phyloP scores from a whole-genome alignment of 2,797 vertebrate species.

The Sciurus carolinensis region DNA sequence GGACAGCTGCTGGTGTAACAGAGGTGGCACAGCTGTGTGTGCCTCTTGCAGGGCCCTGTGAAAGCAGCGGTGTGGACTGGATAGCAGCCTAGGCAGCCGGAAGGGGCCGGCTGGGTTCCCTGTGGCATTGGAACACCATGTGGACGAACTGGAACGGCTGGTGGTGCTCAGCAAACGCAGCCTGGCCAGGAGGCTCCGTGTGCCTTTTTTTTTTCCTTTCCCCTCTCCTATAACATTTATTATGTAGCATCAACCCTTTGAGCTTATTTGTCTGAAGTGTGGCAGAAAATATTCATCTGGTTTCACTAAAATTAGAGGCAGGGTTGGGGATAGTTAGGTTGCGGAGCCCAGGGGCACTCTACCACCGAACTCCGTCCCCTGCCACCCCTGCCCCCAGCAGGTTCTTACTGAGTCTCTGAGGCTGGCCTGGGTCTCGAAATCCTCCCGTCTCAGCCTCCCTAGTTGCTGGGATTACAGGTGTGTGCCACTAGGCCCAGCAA shows the following conservation, averaged over 20 bases:
- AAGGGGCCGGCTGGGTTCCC: too few relatives aligned
- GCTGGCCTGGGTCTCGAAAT: too few relatives aligned
- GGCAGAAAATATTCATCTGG: background rate
- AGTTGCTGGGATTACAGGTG: too few relatives aligned
- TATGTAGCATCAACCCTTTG: background rate
- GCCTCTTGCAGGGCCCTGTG: fast-evolving
- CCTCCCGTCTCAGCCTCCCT: too few relatives aligned
- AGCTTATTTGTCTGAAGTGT: slow-evolving; percentile 32
- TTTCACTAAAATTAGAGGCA: background rate
- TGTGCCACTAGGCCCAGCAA: too few relatives aligned
- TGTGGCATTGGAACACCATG: background rate
- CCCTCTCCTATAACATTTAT: background rate
- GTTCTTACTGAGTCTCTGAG: too few relatives aligned
- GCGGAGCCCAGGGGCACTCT: too few relatives aligned
- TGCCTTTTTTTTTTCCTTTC: background rate
- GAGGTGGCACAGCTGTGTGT: background rate
- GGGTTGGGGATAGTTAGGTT: too few relatives aligned
- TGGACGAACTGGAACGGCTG: background rate
- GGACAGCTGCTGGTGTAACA: background rate
- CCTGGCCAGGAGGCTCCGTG: background rate
- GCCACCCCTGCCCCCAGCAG: too few relatives aligned
- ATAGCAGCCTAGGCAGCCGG: background rate
- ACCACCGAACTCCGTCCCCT: too few relatives aligned
- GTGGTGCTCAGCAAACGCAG: background rate
- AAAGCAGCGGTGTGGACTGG: background rate